Percentiles rank a stretch among this genome's conserved stretches.
Evolutionary conservation across 1,140 invertebrate species (phyloP).

Genomic region (Drosophila lowei): DNA sequence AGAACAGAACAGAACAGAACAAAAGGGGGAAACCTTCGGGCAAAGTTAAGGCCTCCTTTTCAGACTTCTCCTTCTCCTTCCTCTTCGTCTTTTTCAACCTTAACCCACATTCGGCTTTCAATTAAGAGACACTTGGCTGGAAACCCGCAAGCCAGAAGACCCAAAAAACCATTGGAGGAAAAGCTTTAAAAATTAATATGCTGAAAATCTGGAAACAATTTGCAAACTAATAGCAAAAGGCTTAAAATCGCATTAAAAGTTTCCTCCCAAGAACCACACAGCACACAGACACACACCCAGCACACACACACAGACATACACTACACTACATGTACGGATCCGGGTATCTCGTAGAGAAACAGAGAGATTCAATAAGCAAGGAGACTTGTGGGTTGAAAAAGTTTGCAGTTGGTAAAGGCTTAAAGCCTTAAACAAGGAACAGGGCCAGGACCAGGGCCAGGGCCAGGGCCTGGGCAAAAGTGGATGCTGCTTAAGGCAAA

Average conservation of each 20-base stretch:
- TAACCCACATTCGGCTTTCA: conserved; percentile 71
- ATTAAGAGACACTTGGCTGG: conserved; percentile 39
- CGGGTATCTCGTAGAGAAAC: not conserved
- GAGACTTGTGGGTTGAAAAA: conserved; percentile 58
- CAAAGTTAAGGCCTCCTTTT: conserved; percentile 40
- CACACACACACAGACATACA: conserved; percentile 4
- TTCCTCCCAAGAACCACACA: conserved; percentile 49
- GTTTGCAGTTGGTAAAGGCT: conserved; percentile 53
- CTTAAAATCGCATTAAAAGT: conserved; percentile 80
- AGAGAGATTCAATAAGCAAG: conserved; percentile 70
- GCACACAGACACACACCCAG: conserved; percentile 30
- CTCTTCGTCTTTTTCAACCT: conserved; percentile 38
- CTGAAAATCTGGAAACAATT: conserved; percentile 73
- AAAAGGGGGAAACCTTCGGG: conserved; percentile 42
- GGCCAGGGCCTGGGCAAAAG: not conserved
- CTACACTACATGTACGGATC: conserved; percentile 11
- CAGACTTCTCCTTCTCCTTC: not conserved
- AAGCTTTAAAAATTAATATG: conserved; percentile 70
- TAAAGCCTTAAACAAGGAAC: conserved; percentile 53
- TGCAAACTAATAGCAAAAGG: conserved; percentile 71
- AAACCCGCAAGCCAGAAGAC: conserved; percentile 5
- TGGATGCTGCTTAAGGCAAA: conserved; percentile 43
- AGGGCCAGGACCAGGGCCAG: not conserved
- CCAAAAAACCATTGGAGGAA: conserved; percentile 21
- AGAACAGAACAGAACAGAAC: conserved; percentile 10